Conservation (phyloP, 2,113 vertebrate species). For the Illadopsis cleaveri region DNA sequence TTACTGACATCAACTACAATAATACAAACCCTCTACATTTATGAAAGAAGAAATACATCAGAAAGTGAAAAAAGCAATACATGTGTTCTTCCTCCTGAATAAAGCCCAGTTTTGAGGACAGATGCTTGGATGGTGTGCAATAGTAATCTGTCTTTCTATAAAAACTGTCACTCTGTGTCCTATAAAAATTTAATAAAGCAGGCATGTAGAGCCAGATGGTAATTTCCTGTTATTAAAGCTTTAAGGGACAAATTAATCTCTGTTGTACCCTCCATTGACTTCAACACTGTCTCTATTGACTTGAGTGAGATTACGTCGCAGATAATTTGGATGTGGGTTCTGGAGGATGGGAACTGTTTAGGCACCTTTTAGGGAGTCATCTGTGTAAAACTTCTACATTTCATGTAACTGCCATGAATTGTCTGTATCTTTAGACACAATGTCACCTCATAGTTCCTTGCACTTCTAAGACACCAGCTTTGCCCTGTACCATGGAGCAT, state of each 20-base stretch:
- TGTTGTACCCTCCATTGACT: slow-evolving; percentile 8
- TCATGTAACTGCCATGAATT: neutral
- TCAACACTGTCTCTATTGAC: neutral
- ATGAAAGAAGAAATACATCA: neutral
- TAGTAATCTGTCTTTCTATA: slow-evolving; percentile 11
- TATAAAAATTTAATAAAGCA: slow-evolving; percentile 45
- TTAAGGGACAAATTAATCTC: slow-evolving; percentile 15
- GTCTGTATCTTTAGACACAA: neutral
- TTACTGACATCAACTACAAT: neutral
- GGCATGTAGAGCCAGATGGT: neutral
- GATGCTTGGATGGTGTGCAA: neutral
- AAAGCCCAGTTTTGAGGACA: neutral
- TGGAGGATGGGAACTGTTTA: neutral
- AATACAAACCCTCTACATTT: neutral
- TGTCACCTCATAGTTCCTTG: neutral
- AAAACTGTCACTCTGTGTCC: neutral
- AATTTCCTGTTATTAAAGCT: slow-evolving; percentile 51
- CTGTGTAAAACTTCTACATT: neutral
- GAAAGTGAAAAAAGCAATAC: neutral
- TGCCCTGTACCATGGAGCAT: rapidly evolving
- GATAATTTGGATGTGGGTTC: neutral
- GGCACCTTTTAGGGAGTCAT: neutral
- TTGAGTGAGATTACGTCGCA: neutral
- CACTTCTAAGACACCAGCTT: neutral
- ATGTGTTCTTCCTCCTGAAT: neutral